Evolutionary conservation across 2,888 invertebrate genomes (phyloP).

Genomic region (Zaprionus obscuricornis): DNA sequence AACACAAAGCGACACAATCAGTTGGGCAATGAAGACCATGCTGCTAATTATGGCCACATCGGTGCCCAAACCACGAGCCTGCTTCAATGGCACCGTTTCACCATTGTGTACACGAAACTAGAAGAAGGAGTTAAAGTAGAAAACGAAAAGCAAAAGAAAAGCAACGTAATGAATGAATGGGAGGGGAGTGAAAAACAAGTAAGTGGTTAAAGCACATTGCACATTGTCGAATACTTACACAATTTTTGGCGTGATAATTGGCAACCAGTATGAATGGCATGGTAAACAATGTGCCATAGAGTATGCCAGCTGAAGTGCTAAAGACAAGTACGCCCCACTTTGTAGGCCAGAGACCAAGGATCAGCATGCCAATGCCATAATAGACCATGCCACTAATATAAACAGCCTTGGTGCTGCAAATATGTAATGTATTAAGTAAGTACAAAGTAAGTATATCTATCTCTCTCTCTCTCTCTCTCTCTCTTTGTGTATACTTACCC

Average conservation of each 20-base stretch:
- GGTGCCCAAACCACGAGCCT: slow-evolving; percentile 83
- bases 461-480: too few species aligned
- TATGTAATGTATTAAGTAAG: too few species aligned
- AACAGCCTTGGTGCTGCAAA: slow-evolving; percentile 74
- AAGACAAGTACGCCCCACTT: slow-evolving; percentile 82
- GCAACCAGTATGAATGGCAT: slow-evolving; percentile 83
- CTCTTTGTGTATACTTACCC: slow-evolving; percentile 79
- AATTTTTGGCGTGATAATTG: slow-evolving; percentile 83
- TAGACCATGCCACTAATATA: slow-evolving; percentile 82
- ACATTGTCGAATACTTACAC: slow-evolving; percentile 71
- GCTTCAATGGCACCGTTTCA: slow-evolving; percentile 81
- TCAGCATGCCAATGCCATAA: slow-evolving; percentile 83
- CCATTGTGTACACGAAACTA: slow-evolving; percentile 81
- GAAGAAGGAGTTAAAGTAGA: slow-evolving; percentile 13
- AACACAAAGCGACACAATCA: slow-evolving; percentile 81
- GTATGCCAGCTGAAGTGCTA: slow-evolving; percentile 83
- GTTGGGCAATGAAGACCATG: slow-evolving; percentile 83
- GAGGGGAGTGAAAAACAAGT: not conserved
- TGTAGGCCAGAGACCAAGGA: slow-evolving; percentile 82
- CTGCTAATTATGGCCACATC: slow-evolving; percentile 84
- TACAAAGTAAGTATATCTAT: too few species aligned
- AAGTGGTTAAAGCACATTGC: not conserved
- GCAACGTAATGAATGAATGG: not conserved
- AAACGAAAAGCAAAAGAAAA: not conserved
- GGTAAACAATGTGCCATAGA: slow-evolving; percentile 83